phyloP scores from a whole-genome alignment of 2,888 invertebrate genomes.

The Oscheius sp. region DNA sequence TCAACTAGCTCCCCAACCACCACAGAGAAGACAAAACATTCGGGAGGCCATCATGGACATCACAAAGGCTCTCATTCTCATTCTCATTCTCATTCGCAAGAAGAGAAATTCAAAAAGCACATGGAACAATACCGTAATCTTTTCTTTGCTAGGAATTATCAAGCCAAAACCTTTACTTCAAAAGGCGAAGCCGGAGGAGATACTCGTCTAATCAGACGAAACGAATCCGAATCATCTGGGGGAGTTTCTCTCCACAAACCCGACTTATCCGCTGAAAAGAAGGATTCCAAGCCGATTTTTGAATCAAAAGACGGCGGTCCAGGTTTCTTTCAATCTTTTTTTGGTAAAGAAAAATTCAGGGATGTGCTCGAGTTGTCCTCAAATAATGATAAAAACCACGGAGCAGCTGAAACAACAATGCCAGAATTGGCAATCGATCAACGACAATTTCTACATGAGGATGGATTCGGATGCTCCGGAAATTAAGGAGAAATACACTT shows the following conservation, averaged over 20 bases:
- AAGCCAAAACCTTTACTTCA: background rate
- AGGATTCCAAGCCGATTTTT: background rate
- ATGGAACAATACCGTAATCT: background rate
- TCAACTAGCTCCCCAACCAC: background rate
- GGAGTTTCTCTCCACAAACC: background rate
- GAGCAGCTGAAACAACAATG: constrained; percentile 37
- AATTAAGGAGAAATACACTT: constrained; percentile 17
- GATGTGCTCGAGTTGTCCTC: constrained; percentile 42
- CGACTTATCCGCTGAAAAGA: background rate
- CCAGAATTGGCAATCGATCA: constrained; percentile 40
- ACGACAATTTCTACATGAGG: constrained; percentile 39
- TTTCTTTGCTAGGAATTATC: constrained; percentile 3
- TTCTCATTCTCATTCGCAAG: no score
- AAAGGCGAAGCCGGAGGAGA: background rate
- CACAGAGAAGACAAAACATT: background rate
- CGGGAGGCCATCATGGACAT: background rate
- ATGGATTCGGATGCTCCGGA: constrained; percentile 38
- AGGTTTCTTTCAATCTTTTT: background rate
- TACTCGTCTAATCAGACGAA: background rate
- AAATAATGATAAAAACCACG: constrained; percentile 35
- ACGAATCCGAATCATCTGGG: background rate
- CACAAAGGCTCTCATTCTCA: no score
- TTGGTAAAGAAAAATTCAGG: constrained; percentile 29
- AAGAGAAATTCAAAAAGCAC: background rate
- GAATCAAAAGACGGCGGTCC: background rate